phyloP scores from a whole-genome alignment of 2,113 vertebrate genomes.

The Carassius auratus region DNA sequence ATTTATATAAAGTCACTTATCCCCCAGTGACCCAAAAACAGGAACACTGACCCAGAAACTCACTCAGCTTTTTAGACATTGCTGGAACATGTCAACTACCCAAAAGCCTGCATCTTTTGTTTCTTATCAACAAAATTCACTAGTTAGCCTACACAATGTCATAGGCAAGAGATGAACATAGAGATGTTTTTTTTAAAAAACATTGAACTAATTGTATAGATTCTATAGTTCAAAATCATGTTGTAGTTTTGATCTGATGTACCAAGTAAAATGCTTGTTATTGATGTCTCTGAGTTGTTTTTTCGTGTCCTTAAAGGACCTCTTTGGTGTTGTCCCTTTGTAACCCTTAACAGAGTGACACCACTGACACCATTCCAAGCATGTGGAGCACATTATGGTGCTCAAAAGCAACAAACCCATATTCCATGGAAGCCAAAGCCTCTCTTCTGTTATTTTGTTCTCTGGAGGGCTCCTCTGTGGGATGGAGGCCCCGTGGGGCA shows the following conservation, averaged over 20 bases:
- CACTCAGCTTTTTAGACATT: conserved; percentile 6
- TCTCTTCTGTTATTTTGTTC: conserved; percentile 14
- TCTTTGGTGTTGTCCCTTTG: conserved; percentile 1
- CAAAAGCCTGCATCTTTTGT: background rate
- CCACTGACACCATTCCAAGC: conserved; percentile 30
- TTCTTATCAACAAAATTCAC: background rate
- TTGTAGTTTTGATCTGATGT: conserved; percentile 18
- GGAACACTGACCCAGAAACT: conserved; percentile 24
- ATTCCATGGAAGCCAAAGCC: conserved; percentile 8
- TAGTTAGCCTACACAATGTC: background rate
- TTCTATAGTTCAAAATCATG: background rate
- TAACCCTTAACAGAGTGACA: conserved; percentile 50
- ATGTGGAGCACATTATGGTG: conserved; percentile 41
- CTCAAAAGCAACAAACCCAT: conserved; percentile 50
- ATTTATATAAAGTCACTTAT: conserved; percentile 27
- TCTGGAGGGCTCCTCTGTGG: background rate
- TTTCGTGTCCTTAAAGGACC: conserved; percentile 31
- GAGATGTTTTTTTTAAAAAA: background rate
- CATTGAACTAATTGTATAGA: background rate
- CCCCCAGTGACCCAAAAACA: conserved; percentile 27
- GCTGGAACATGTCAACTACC: background rate
- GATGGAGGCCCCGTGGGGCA: conserved; percentile 26
- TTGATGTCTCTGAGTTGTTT: conserved; percentile 17
- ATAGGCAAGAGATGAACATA: background rate
- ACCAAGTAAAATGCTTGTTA: conserved; percentile 35